These are phyloP conservation scores for Tetragnatha montana DNA, from an alignment of 2,888 invertebrate species.

Conservation along the genomic window DNA sequence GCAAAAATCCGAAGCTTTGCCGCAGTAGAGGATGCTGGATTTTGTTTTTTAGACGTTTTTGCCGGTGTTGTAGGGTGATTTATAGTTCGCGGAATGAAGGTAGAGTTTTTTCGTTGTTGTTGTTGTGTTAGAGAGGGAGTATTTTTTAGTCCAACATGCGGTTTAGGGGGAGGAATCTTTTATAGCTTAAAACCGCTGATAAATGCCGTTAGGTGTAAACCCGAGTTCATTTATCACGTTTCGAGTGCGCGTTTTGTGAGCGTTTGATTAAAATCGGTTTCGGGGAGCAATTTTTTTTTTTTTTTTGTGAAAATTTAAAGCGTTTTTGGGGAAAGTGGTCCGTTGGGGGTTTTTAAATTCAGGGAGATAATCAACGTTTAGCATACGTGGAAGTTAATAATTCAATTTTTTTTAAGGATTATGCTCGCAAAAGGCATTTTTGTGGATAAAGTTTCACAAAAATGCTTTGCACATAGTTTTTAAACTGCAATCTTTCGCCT, in stretches of 20 bases:
- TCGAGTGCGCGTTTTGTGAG: neutral
- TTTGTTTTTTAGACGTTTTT: conserved; percentile 6
- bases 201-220: neutral
- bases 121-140: neutral
- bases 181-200: neutral
- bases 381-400: no score
- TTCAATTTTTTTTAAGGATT: no score
- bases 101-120: neutral
- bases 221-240: neutral
- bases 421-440: no score
- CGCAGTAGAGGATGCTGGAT: neutral
- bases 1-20: neutral
- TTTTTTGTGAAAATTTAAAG: neutral
- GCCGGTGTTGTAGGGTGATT: neutral
- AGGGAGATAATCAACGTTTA: no score
- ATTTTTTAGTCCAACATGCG: neutral
- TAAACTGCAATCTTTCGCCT: no score
- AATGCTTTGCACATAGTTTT: no score
- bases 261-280: neutral
- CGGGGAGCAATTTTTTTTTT: neutral
- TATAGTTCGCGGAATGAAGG: neutral
- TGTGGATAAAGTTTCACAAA: no score
- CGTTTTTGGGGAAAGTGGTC: neutral
- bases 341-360: no score
- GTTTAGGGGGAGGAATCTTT: neutral